Evolutionary conservation across 1,140 invertebrate species (phyloP).

Genomic region (Anastrepha ludens): DNA sequence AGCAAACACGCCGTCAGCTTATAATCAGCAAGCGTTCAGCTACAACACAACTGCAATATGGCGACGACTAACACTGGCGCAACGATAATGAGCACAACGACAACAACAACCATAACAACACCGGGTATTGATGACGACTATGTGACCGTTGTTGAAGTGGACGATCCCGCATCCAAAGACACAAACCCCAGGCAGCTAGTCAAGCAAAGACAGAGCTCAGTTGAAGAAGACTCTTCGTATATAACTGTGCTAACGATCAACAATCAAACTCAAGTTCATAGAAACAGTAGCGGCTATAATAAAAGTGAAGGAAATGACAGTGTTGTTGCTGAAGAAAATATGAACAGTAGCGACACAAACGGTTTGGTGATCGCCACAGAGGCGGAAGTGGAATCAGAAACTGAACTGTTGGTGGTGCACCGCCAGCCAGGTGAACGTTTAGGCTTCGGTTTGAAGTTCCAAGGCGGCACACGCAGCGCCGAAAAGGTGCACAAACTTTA

Average conservation of each 20-base stretch:
- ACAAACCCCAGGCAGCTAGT: constrained; percentile 75
- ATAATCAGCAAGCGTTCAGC: constrained; percentile 21
- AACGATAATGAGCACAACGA: constrained; percentile 43
- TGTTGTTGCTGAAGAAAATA: not conserved
- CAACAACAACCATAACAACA: constrained; percentile 8
- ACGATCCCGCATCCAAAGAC: constrained; percentile 74
- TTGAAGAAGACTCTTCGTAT: constrained; percentile 69
- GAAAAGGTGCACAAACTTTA: constrained; percentile 85
- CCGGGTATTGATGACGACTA: constrained; percentile 75
- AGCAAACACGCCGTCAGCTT: constrained; percentile 55
- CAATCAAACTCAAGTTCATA: constrained; percentile 48
- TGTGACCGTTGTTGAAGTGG: constrained; percentile 83
- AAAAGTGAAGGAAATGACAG: not conserved
- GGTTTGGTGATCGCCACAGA: constrained; percentile 18
- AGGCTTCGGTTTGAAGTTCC: constrained; percentile 93
- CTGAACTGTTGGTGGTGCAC: constrained; percentile 86
- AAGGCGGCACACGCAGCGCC: constrained; percentile 86
- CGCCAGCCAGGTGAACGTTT: constrained; percentile 90
- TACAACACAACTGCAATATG: constrained; percentile 54
- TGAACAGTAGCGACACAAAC: not conserved
- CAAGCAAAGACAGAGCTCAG: constrained; percentile 72
- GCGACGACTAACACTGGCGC: not conserved
- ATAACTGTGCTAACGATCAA: constrained; percentile 71
- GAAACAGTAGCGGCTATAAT: constrained; percentile 7
- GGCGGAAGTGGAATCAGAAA: constrained; percentile 70